These are phyloP conservation scores for Drosophila mojavensis DNA, from an alignment of 1,140 invertebrate genomes.

Conservation along the genomic window DNA sequence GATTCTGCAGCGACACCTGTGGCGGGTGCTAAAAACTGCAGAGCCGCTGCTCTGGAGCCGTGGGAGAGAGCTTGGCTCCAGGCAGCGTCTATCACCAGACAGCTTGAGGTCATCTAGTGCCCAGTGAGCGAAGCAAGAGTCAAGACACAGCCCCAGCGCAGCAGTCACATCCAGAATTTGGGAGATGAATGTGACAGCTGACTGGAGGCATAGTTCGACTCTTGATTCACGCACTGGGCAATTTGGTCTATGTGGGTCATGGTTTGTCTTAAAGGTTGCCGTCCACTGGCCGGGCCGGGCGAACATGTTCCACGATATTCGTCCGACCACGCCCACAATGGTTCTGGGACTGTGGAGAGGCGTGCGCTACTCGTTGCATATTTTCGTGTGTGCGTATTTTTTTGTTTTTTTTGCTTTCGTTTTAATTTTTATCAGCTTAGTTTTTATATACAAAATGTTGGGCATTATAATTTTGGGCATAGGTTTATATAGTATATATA, in stretches of 20 bases:
- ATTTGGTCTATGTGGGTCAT: slow-evolving; percentile 79
- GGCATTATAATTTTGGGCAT: slow-evolving; percentile 56
- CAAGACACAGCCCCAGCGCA: background rate
- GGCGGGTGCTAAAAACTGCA: slow-evolving; percentile 36
- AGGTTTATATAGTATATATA: slow-evolving; percentile 47
- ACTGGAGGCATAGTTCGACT: background rate
- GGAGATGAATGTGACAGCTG: slow-evolving; percentile 50
- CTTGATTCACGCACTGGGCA: slow-evolving; percentile 8
- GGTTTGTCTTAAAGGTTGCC: slow-evolving; percentile 62
- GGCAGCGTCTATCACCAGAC: slow-evolving; percentile 30
- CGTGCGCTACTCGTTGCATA: slow-evolving; percentile 52
- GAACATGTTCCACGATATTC: slow-evolving; percentile 76
- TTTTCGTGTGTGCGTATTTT: slow-evolving; percentile 77
- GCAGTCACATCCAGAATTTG: slow-evolving; percentile 47
- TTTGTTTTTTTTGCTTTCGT: slow-evolving; percentile 48
- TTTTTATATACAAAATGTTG: slow-evolving; percentile 78
- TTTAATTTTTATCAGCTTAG: slow-evolving; percentile 50
- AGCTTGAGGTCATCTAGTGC: slow-evolving; percentile 15
- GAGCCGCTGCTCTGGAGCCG: slow-evolving; percentile 22
- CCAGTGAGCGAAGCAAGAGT: slow-evolving; percentile 1
- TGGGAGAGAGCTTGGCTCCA: slow-evolving; percentile 71
- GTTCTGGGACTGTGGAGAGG: background rate
- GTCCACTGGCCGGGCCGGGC: slow-evolving; percentile 6
- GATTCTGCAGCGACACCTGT: slow-evolving; percentile 47
- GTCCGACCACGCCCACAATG: slow-evolving; percentile 1